Percentiles rank a stretch among this genome's conserved stretches.
Conservation (phyloP, 2,113 vertebrate species). For the Ivindomyrus marchei region DNA sequence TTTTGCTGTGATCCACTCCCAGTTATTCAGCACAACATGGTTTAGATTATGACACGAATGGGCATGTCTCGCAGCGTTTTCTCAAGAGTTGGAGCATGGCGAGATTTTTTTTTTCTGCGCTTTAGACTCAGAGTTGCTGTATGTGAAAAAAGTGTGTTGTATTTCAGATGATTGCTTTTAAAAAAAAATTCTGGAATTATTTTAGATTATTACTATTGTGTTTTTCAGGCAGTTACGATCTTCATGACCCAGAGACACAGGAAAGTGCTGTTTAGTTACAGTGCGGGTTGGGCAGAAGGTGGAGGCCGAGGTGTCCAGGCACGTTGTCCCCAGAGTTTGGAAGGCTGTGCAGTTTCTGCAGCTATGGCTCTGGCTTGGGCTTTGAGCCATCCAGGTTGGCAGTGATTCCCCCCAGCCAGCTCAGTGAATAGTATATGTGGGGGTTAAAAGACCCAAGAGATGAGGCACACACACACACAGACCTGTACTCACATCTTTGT, state of each 20-base stretch:
- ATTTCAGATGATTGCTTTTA: neutral
- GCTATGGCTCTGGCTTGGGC: neutral
- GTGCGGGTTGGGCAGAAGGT: neutral
- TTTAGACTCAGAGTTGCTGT: neutral
- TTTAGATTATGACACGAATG: constrained; percentile 22
- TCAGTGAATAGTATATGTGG: neutral
- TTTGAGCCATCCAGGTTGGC: neutral
- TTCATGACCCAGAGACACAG: neutral
- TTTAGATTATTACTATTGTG: neutral
- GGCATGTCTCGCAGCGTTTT: neutral
- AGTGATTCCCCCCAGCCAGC: neutral
- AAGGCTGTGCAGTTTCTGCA: neutral
- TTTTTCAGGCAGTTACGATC: neutral
- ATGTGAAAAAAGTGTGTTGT: neutral
- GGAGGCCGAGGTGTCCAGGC: neutral
- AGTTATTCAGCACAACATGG: neutral
- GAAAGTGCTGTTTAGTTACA: neutral
- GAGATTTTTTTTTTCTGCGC: neutral
- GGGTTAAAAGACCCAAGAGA: neutral
- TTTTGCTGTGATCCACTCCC: neutral
- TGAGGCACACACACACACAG: neutral
- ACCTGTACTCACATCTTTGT: too few relatives aligned
- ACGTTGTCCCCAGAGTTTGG: neutral
- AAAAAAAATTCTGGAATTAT: neutral
- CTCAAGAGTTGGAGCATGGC: neutral